Percentiles rank a stretch among this genome's conserved stretches.
Evolutionary conservation across 1,140 invertebrate species (phyloP).

Genomic region (Atta colombica): DNA sequence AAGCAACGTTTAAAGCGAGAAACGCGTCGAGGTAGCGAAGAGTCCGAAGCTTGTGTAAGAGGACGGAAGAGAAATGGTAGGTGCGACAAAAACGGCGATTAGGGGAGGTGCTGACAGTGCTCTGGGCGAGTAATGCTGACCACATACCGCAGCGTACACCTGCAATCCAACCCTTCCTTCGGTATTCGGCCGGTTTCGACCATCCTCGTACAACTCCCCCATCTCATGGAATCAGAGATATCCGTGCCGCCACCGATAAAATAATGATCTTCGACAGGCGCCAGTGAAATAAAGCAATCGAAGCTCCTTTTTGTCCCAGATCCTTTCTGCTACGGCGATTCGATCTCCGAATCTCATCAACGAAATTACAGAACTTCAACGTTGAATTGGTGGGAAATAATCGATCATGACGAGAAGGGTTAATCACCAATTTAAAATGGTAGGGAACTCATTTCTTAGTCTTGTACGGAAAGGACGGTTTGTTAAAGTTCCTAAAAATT

Average conservation of each 20-base stretch:
- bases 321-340: neutral
- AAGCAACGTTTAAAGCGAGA: neutral
- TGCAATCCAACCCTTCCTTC: conserved; percentile 62
- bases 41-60: conserved; percentile 45
- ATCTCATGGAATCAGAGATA: conserved; percentile 48
- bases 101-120: conserved; percentile 79
- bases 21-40: conserved; percentile 42
- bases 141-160: conserved; percentile 74
- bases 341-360: conserved; percentile 42
- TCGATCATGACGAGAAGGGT: conserved; percentile 1
- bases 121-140: conserved; percentile 75
- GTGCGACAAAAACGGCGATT: conserved; percentile 78
- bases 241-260: conserved; percentile 68
- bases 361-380: conserved; percentile 25
- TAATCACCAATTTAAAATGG: conserved; percentile 41
- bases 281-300: conserved; percentile 71
- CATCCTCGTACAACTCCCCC: neutral
- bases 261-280: conserved; percentile 71
- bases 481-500: too few species aligned
- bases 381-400: conserved; percentile 30
- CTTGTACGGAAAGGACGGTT: too few species aligned
- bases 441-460: conserved; percentile 1
- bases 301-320: conserved; percentile 42
- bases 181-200: conserved; percentile 27
- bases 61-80: conserved; percentile 72